Percentiles rank a stretch among this genome's conserved stretches.
Conservation (phyloP, 2,797 vertebrate species). For the Acestrorhynchus altus region DNA sequence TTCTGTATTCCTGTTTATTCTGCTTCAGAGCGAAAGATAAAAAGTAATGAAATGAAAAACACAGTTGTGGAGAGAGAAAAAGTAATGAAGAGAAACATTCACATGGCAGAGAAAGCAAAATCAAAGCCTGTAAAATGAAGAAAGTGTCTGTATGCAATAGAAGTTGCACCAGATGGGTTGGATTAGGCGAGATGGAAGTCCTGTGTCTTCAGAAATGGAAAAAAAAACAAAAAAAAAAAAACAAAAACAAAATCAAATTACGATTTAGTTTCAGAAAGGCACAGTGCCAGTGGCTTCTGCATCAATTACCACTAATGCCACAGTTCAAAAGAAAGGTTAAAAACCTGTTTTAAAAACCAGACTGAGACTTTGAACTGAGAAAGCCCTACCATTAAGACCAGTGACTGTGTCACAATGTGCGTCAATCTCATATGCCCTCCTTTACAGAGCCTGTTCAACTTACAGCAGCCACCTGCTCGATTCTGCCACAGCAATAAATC, state of each 20-base stretch:
- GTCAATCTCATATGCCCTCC: too few relatives aligned
- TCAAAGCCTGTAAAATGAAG: constrained; percentile 1
- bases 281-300: neutral
- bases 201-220: neutral
- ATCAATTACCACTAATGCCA: neutral
- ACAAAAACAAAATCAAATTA: neutral
- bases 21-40: constrained; percentile 19
- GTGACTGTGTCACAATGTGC: too few relatives aligned
- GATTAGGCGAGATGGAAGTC: neutral
- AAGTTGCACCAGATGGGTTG: neutral
- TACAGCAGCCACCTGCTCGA: too few relatives aligned
- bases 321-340: neutral
- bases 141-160: neutral
- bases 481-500: too few relatives aligned
- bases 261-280: neutral
- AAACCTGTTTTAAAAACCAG: neutral
- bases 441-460: too few relatives aligned
- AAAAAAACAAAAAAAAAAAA: neutral
- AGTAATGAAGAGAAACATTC: constrained; percentile 27
- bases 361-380: neutral
- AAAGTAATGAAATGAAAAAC: constrained; percentile 30
- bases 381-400: too few relatives aligned
- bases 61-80: neutral
- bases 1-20: constrained; percentile 23
- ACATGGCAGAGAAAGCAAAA: constrained; percentile 20